Conservation (phyloP, 2,888 invertebrate species). For the Eupithecia abbreviata region DNA sequence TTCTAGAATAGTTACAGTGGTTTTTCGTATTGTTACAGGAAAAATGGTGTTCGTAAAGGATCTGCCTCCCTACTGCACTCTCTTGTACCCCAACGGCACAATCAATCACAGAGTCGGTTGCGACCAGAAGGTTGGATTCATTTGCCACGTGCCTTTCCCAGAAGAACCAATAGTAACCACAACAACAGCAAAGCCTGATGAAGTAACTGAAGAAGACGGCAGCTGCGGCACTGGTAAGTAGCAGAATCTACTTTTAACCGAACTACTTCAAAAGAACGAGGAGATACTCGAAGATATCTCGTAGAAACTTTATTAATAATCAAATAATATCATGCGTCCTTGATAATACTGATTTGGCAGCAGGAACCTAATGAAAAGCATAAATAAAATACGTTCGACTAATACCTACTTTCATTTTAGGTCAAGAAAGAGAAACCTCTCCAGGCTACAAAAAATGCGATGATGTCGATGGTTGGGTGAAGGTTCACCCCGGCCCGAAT, state of each 20-base stretch:
- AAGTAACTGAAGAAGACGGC: not conserved
- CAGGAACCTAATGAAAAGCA: too few species aligned
- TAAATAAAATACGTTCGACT: too few species aligned
- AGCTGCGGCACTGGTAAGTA: not conserved
- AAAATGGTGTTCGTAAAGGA: not conserved
- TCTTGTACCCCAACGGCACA: constrained; percentile 11
- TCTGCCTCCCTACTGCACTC: constrained; percentile 4
- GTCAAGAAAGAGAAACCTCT: not conserved
- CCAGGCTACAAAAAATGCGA: constrained; percentile 5
- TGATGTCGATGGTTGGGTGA: not conserved
- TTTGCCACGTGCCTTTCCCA: constrained; percentile 9
- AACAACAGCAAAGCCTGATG: not conserved
- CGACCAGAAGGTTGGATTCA: not conserved
- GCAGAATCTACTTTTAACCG: not conserved
- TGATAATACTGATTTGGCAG: too few species aligned
- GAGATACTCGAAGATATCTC: too few species aligned
- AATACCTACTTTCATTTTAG: not conserved
- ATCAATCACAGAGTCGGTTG: not conserved
- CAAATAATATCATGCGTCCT: too few species aligned
- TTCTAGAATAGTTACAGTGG: not conserved
- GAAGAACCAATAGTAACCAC: not conserved
- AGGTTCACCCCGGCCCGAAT: constrained; percentile 5
- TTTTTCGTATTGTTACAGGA: not conserved
- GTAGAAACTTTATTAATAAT: too few species aligned
- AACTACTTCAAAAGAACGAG: too few species aligned